phyloP scores from a whole-genome alignment of 1,140 invertebrate species.

The Ceratosolen solmsi region DNA sequence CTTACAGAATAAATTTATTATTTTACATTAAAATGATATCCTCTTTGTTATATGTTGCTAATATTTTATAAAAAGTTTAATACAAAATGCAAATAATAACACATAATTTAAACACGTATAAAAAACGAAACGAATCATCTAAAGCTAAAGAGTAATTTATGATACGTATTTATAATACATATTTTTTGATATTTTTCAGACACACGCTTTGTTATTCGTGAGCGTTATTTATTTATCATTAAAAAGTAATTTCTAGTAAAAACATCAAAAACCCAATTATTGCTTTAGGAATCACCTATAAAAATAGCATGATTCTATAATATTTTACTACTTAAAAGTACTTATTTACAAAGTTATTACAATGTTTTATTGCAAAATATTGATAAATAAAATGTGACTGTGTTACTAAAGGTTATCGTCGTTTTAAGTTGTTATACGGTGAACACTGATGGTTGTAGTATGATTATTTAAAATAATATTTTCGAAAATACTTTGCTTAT shows the following conservation, averaged over 20 bases:
- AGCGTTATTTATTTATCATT: neutral
- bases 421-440: neutral
- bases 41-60: no score
- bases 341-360: neutral
- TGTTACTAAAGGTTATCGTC: conserved; percentile 10
- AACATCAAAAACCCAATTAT: neutral
- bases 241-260: neutral
- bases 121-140: no score
- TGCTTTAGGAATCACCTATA: neutral
- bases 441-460: neutral
- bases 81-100: no score
- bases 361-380: conserved; percentile 20
- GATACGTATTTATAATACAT: no score
- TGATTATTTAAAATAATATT: conserved; percentile 5
- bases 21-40: no score
- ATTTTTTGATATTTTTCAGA: neutral
- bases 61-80: no score
- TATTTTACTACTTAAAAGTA: neutral
- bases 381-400: conserved; percentile 21
- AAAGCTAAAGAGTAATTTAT: no score
- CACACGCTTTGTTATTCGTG: neutral
- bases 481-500: neutral
- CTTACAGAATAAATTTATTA: no score
- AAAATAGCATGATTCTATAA: neutral
- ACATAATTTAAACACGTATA: no score